Evolutionary conservation across 2,888 invertebrate genomes (phyloP), one percentile per base, ranked within the genome.

Genomic region (Linyphia triangularis): DNA sequence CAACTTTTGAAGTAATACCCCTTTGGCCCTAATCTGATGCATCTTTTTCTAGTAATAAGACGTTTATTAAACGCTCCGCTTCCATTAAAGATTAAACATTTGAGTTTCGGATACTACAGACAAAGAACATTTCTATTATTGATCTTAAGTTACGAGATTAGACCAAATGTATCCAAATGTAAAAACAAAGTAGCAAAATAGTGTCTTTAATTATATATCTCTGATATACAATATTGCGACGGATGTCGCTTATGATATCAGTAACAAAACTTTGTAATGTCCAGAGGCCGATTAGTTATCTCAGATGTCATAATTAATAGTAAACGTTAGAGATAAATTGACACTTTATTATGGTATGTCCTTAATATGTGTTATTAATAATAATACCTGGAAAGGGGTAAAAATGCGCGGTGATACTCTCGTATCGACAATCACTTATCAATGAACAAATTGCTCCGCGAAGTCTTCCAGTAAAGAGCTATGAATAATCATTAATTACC

Each of bases 221-320:
- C 51, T 51, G 40, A 40, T 40, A 51, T 51, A 51, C 51, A 51
- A 10, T 51, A n/a, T 51, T 51, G 9, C 33, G 13, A 51, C 51
- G 51, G 0, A 16, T 1, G 51, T 51, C 51, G n/a, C n/a, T 51
- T 16, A 51, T 51, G 51, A 16, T 51, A 13, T 16, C 9, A 9
- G 5, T n/a, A n/a, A 16, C 13, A 51, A 51, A 51, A 0, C 4
- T 51, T n/a, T n/a, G n/a, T n/a, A 16, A 51, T 5, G 51, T 51
- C n/a, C 51, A 51, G n/a, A n/a, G 51, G n/a, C n/a, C 51, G 51
- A n/a, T 51, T 51, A 51, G 51, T 51, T 51, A 51, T 51, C 51
- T 51, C 51, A 51, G 51, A 13, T 51, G 51, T 16, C 51, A 2
- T 51, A 51, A 51, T 51, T 16, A 51, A 16, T 51, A 51, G 51